Evolutionary conservation across 2,797 vertebrate genomes (phyloP).

Genomic region (Oophaga sylvatica): DNA sequence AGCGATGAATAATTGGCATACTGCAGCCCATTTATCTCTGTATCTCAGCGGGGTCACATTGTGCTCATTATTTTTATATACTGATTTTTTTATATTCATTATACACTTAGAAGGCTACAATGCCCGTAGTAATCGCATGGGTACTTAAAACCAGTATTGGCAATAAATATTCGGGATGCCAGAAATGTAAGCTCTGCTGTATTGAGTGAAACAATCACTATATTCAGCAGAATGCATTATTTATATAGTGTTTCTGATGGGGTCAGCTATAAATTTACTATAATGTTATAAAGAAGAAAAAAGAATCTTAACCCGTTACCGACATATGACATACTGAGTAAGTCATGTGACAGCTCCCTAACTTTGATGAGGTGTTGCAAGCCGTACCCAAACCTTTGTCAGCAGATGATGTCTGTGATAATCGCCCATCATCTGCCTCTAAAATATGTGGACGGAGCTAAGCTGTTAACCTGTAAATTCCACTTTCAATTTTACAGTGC

Average conservation of each 20-base stretch:
- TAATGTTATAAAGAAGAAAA: constrained; percentile 16
- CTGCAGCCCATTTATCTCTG: constrained; percentile 49
- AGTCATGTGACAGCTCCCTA: no score
- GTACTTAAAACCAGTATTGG: constrained; percentile 46
- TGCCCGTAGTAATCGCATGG: constrained; percentile 31
- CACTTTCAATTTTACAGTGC: no score
- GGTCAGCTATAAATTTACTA: constrained; percentile 48
- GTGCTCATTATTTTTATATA: constrained; percentile 36
- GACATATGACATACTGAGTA: no score
- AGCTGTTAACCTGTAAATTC: no score
- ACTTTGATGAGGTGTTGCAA: no score
- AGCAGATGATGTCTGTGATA: no score
- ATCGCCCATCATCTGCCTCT: no score
- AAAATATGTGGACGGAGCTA: no score
- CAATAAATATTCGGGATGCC: constrained; percentile 47
- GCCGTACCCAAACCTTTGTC: no score
- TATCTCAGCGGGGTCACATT: constrained; percentile 43
- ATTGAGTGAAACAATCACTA: constrained; percentile 47
- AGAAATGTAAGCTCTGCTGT: constrained; percentile 32
- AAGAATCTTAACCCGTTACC: constrained; percentile 7
- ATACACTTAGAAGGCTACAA: constrained; percentile 22
- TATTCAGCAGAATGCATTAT: constrained; percentile 47
- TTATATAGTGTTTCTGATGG: constrained; percentile 34
- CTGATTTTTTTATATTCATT: constrained; percentile 29
- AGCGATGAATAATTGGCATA: constrained; percentile 48